Conservation (phyloP, 2,888 invertebrate genomes). For the Lithophane socia region DNA sequence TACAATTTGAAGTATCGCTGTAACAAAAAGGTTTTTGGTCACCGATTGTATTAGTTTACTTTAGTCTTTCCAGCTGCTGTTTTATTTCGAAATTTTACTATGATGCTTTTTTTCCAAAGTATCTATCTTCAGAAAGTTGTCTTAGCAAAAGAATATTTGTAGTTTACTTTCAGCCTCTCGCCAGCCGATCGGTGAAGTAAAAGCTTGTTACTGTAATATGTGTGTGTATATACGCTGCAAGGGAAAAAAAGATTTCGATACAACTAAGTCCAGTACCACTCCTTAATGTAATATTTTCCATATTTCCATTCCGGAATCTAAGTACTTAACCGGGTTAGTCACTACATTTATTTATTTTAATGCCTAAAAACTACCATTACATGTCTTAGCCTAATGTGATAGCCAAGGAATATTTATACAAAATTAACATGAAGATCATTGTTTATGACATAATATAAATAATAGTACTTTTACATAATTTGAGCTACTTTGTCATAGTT, state of each 20-base stretch:
- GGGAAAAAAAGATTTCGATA: background rate
- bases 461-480: background rate
- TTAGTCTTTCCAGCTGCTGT: background rate
- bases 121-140: background rate
- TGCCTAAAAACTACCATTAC: no score
- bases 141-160: background rate
- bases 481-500: background rate
- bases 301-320: background rate
- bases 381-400: no score
- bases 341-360: no score
- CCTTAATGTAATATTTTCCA: background rate
- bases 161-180: background rate
- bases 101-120: background rate
- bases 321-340: background rate
- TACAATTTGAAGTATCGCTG: background rate
- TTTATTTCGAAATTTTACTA: background rate
- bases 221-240: no score
- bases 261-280: background rate
- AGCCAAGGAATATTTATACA: no score
- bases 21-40: background rate
- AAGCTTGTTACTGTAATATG: background rate
- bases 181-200: no score
- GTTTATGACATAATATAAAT: no score
- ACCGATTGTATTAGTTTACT: background rate
- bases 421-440: no score